Evolutionary conservation across 2,888 invertebrate genomes (phyloP), one percentile per base, ranked within the genome.

Genomic region (Lumbricus terrestris): DNA sequence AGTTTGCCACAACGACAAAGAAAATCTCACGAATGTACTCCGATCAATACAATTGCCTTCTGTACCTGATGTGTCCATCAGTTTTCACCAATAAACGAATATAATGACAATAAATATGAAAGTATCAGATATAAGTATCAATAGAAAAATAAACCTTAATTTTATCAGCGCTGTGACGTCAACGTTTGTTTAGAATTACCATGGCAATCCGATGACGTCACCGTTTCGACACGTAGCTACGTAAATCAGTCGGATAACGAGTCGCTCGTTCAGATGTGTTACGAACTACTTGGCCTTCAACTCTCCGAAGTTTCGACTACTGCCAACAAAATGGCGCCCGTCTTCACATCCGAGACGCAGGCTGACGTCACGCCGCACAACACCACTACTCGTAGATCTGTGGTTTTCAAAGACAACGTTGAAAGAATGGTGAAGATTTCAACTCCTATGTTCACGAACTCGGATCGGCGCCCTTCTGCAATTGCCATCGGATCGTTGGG

Each of bases 231-330:
- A n/a, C 69, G 2, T 29, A 69, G 69, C 6, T 69, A 69, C 69
- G 11, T 29, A 54, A 54, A 69, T 69, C 69, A 69, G 13, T 69
- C 69, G 8, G 69, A 13, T n/a, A 37, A 85, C 85, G 35, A 13
- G 37, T 85, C 85, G 20, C 85, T 85, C 37, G 37, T 85, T 85
- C 85, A 85, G 85, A 85, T 35, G 85, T 85, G 85, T 35, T 18
- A 85, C 34, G 35, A 85, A 85, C 35, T 85, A 23, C 85, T 85
- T 5, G 85, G 85, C 34, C 35, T 34, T 37, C 20, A 85, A 4
- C 23, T 29, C n/a, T 11, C n/a, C 29, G 69, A 29, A 3, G 8
- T n/a, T 8, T 29, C 69, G 69, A 6, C 29, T 3, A n/a, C 69
- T 6, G 8, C 23, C 47, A 47, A 47, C 47, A 47, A 83, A 35